These are phyloP conservation scores for Miniopterus natalensis DNA, from an alignment of 2,113 vertebrate species.

Conservation along the genomic window DNA sequence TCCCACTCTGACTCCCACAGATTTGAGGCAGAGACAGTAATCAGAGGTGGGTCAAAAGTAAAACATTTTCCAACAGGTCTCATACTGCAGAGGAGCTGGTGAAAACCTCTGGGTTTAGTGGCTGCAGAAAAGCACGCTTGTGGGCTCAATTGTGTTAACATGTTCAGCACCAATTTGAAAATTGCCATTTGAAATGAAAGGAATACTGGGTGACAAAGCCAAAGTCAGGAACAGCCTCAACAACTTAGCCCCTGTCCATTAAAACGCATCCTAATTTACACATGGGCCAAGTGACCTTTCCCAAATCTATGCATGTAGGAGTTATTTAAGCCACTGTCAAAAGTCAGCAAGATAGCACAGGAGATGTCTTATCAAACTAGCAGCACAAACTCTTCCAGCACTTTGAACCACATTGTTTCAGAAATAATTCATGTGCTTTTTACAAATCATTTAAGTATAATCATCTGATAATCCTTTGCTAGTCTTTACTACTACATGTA, in stretches of 20 bases:
- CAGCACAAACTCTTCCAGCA: background rate
- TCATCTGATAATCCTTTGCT: constrained; percentile 1
- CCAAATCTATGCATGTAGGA: background rate
- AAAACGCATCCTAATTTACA: background rate
- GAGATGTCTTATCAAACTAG: background rate
- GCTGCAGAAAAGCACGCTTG: background rate
- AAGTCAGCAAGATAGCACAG: background rate
- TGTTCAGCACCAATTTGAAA: background rate
- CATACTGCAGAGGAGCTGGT: background rate
- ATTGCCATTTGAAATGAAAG: constrained; percentile 14
- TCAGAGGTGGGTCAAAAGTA: background rate
- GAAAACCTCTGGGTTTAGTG: background rate
- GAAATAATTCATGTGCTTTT: constrained; percentile 51
- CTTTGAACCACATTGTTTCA: background rate
- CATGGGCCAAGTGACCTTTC: background rate
- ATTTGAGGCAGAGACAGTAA: background rate
- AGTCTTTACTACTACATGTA: constrained; percentile 5
- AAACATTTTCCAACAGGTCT: background rate
- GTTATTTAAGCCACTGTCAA: background rate
- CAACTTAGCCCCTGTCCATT: background rate
- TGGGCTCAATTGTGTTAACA: background rate
- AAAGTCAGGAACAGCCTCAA: background rate
- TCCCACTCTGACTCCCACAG: constrained; percentile 4
- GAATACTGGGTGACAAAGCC: background rate
- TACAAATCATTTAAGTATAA: constrained; percentile 21